Conservation (phyloP, 2,888 invertebrate species). For the Chorisops tibialis region DNA sequence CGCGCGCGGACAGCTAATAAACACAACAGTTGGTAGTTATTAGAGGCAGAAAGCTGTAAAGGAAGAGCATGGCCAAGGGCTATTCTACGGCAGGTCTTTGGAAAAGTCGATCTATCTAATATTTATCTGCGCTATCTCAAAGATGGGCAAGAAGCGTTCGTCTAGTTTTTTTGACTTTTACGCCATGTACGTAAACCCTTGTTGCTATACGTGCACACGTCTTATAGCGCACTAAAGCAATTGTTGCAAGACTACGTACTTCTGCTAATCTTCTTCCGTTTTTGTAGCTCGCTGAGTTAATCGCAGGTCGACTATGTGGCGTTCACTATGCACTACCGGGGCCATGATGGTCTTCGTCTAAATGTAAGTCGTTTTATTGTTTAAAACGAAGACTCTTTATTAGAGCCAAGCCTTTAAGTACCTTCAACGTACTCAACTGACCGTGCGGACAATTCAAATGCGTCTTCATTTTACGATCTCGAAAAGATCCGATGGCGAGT, state of each 20-base stretch:
- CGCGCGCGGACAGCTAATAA: neutral
- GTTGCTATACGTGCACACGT: no score
- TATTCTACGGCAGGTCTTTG: neutral
- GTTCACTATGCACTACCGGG: slow-evolving; percentile 9
- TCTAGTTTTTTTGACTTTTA: no score
- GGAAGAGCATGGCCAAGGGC: slow-evolving; percentile 11
- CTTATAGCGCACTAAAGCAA: no score
- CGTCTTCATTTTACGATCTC: slow-evolving; percentile 6
- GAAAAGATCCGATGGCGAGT: neutral
- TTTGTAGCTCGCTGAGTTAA: neutral
- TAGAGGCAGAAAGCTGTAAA: slow-evolving; percentile 10
- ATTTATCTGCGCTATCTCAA: no score
- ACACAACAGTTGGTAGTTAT: slow-evolving; percentile 16
- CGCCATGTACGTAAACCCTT: no score
- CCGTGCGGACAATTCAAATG: neutral
- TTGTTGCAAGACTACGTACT: no score
- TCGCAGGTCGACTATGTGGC: neutral
- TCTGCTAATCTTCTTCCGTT: no score
- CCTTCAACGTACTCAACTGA: no score
- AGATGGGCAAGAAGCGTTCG: no score
- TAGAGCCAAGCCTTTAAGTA: neutral
- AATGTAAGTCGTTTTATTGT: no score
- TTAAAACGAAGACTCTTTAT: neutral
- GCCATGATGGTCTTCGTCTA: no score
- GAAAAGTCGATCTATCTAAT: no score